A percentile compares a stretch with the other conserved stretches of the same genome.
Evolutionary conservation across 2,113 vertebrate species (phyloP).

Genomic region (Neotoma lepida): DNA sequence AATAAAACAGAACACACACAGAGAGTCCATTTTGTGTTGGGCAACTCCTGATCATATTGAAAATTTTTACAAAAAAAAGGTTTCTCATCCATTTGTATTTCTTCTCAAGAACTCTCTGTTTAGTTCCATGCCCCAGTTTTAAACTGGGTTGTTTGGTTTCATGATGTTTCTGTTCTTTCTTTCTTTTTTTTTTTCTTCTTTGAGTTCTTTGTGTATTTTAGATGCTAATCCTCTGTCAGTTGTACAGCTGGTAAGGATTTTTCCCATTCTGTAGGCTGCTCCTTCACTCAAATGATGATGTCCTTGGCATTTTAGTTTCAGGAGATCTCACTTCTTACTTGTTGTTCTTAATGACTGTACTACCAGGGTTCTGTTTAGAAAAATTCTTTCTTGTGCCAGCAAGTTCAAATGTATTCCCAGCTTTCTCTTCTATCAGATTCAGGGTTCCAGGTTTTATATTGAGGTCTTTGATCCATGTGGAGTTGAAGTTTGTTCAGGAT

Average conservation of each 20-base stretch:
- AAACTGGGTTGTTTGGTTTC: background rate
- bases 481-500: background rate
- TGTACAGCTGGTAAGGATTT: too few relatives aligned
- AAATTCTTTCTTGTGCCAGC: background rate
- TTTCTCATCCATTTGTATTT: background rate
- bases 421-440: background rate
- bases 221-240: too few relatives aligned
- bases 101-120: too few relatives aligned
- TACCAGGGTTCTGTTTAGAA: too few relatives aligned
- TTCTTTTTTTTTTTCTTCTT: too few relatives aligned
- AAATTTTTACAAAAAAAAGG: background rate
- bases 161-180: background rate
- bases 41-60: background rate
- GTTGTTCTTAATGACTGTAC: too few relatives aligned
- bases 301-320: too few relatives aligned
- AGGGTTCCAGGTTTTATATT: background rate
- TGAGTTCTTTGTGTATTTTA: too few relatives aligned
- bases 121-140: background rate
- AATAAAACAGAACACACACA: background rate
- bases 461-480: background rate
- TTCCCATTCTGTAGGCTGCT: too few relatives aligned
- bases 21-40: background rate
- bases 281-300: too few relatives aligned
- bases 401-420: background rate
- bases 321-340: too few relatives aligned